A percentile compares a stretch with the other conserved stretches of the same genome.
Evolutionary conservation across 1,140 invertebrate genomes (phyloP).

Genomic region (Copidosoma floridanum): DNA sequence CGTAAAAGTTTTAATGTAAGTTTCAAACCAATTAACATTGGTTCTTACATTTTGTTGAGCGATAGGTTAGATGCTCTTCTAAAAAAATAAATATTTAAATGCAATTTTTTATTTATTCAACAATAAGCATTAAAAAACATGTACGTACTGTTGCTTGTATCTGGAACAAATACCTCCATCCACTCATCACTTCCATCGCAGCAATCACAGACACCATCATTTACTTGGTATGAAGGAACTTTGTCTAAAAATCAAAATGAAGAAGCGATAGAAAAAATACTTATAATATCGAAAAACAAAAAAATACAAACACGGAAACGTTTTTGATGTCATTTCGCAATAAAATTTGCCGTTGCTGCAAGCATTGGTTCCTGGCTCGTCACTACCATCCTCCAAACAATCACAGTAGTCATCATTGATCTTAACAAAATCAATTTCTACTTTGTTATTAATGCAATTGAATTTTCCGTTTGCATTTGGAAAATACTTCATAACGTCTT

Average conservation of each 20-base stretch:
- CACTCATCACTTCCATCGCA: slow-evolving; percentile 82
- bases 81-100: too few species aligned
- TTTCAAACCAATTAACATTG: too few species aligned
- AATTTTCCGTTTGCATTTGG: slow-evolving; percentile 49
- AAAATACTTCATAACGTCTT: slow-evolving; percentile 45
- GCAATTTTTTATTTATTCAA: too few species aligned
- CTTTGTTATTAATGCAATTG: slow-evolving; percentile 47
- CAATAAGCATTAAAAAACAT: too few species aligned
- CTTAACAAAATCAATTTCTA: slow-evolving; percentile 60
- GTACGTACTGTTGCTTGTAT: too few species aligned
- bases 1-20: too few species aligned
- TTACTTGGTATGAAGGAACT: slow-evolving; percentile 73
- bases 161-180: slow-evolving; percentile 35
- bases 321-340: slow-evolving; percentile 56
- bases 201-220: slow-evolving; percentile 93
- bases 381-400: slow-evolving; percentile 77
- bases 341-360: slow-evolving; percentile 80
- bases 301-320: slow-evolving; percentile 28
- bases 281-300: background rate
- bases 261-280: background rate
- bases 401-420: slow-evolving; percentile 96
- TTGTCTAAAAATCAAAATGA: slow-evolving; percentile 26
- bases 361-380: slow-evolving; percentile 89
- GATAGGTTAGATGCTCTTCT: too few species aligned
- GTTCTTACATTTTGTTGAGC: too few species aligned